Conservation (phyloP, 2,797 vertebrate genomes). For the Leucoraja ocellata region DNA sequence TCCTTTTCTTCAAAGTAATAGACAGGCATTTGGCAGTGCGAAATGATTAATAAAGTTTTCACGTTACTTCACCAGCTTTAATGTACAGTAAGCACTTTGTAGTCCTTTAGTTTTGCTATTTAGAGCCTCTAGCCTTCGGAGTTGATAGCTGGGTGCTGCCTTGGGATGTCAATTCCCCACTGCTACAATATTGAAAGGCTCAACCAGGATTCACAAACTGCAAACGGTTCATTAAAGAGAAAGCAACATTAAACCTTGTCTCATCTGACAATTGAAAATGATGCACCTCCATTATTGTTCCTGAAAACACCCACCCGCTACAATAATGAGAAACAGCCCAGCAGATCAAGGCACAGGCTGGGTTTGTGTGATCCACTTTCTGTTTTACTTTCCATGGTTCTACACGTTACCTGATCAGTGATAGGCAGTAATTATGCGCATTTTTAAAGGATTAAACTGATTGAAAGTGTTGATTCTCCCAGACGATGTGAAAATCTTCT, state of each 20-base stretch:
- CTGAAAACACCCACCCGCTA: constrained; percentile 22
- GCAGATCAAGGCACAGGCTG: background rate
- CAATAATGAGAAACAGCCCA: constrained; percentile 26
- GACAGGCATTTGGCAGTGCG: background rate
- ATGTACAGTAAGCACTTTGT: background rate
- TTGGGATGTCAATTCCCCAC: background rate
- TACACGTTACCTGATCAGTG: background rate
- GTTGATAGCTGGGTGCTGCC: background rate
- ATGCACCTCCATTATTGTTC: constrained; percentile 14
- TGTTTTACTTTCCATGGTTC: background rate
- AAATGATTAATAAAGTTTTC: background rate
- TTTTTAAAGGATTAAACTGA: background rate
- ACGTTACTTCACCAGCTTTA: background rate
- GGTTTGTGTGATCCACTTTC: background rate
- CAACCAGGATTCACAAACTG: background rate
- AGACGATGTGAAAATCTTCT: background rate
- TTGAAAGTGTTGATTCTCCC: background rate
- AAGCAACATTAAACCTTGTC: background rate
- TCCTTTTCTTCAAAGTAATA: background rate
- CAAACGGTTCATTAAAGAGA: background rate
- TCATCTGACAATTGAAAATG: constrained; percentile 8
- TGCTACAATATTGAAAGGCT: background rate
- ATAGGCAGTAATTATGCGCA: background rate
- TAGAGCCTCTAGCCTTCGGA: background rate
- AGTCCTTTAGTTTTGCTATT: background rate